Base-by-base conservation (phyloP, 2,113 vertebrate genomes). In the Macroglossus sobrinus region DNA sequence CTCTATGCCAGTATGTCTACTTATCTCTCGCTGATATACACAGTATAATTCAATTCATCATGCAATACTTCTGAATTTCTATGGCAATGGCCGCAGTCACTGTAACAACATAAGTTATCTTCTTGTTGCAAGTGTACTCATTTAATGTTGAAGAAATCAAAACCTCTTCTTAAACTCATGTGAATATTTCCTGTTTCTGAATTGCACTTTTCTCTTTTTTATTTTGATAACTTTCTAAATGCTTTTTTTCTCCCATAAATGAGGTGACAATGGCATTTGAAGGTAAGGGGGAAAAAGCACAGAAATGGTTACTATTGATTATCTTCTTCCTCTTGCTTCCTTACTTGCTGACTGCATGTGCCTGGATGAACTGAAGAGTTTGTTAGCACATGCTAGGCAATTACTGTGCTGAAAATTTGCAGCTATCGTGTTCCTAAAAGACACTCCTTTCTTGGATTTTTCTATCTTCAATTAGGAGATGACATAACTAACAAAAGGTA, bases 201-300 rank as follows among this genome's bases (percentile, higher is more conserved):
- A 92, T 72, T 40, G 0, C 19, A 94, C 16, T 96, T 96, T 96
- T 82, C 43, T 82, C 53, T 7, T 93, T 45, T 97, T 90, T 19
- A 2, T 86, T 97, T 97, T 30, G 14, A 81, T 78, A 94, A 66
- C 7, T 94, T 95, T 95, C 66, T 68, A 69, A 95, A 93, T 66
- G 28, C n/a, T 28, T 63, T 61, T 61, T 98, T 89, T 85, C 4
- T 74, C 18, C n/a, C 3, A 85, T 75, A 96, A 94, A 89, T 95
- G 19, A 93, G 3, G 89, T 90, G 24, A 81, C 78, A 89, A 6
- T 47, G 18, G 0, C 57, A 89, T 61, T 18, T 86, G 26, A 97
- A 95, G 11, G 66, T 84, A 93, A 96, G 5, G 79, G 13, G 79
- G 6, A 92, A 4, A 95, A 84, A 93, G 68, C 59, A 75, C 0